phyloP scores from a whole-genome alignment of 2,113 vertebrate species.

The Gallinago media region DNA sequence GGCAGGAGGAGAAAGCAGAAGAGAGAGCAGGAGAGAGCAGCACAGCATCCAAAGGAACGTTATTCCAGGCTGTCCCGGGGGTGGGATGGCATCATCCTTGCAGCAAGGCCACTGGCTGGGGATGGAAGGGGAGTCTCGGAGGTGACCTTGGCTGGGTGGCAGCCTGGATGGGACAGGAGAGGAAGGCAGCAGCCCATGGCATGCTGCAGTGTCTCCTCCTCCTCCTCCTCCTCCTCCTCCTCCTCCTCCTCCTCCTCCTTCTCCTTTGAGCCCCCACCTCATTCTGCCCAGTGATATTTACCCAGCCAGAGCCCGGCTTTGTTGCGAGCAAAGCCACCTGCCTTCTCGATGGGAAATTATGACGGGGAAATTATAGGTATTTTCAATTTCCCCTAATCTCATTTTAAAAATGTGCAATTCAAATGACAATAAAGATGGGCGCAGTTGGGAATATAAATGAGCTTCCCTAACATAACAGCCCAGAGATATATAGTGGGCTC shows the following conservation, averaged over 20 bases:
- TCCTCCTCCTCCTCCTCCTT: neutral
- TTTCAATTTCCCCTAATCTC: slow-evolving; percentile 55
- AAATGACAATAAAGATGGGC: slow-evolving; percentile 49
- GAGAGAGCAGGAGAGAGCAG: neutral
- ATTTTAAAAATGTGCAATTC: slow-evolving; percentile 54
- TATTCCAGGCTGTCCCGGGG: neutral
- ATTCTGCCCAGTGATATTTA: neutral
- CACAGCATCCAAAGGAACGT: neutral
- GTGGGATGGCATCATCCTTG: neutral
- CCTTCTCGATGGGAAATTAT: slow-evolving; percentile 35
- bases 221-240: neutral
- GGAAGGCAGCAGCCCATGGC: neutral
- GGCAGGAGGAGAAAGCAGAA: neutral
- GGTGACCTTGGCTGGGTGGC: neutral
- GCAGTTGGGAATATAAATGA: slow-evolving; percentile 41
- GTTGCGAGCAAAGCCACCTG: slow-evolving; percentile 8
- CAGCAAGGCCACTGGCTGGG: neutral
- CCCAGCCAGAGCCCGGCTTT: neutral
- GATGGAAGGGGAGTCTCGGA: accelerated
- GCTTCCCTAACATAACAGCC: neutral
- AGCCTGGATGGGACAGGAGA: neutral
- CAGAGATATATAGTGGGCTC: neutral
- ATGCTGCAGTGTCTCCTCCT: neutral
- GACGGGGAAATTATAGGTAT: slow-evolving; percentile 53
- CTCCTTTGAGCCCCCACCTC: neutral